phyloP scores from a whole-genome alignment of 1,140 invertebrate genomes.

The Acromyrmex echinatior region DNA sequence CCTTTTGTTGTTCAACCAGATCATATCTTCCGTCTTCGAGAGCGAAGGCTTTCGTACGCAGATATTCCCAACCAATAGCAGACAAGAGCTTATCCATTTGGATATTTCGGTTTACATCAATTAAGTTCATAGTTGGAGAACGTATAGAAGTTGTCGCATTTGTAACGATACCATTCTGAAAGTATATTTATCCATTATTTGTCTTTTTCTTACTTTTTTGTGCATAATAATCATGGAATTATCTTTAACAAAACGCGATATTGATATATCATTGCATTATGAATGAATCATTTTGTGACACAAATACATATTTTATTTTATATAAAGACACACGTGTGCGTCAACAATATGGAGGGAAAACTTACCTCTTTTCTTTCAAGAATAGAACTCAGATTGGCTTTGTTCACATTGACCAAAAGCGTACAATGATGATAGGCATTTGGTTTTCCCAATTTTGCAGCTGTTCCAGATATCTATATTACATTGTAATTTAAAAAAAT shows the following conservation, averaged over 20 bases:
- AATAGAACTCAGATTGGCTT: slow-evolving; percentile 89
- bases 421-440: slow-evolving; percentile 98
- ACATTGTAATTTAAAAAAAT: slow-evolving; percentile 50
- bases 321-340: not conserved
- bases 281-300: not conserved
- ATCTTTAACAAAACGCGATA: slow-evolving; percentile 16
- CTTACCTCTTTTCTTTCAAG: slow-evolving; percentile 90
- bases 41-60: slow-evolving; percentile 90
- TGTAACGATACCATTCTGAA: slow-evolving; percentile 89
- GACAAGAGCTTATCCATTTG: slow-evolving; percentile 90
- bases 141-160: slow-evolving; percentile 94
- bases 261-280: not conserved
- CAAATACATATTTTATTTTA: not conserved
- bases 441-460: slow-evolving; percentile 94
- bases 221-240: not conserved
- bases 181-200: slow-evolving; percentile 5
- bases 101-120: slow-evolving; percentile 90
- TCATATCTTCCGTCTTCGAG: slow-evolving; percentile 90
- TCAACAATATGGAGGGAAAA: not conserved
- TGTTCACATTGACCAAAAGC: slow-evolving; percentile 94
- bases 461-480: slow-evolving; percentile 94
- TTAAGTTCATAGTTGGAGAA: slow-evolving; percentile 93
- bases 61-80: slow-evolving; percentile 93
- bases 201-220: not conserved
- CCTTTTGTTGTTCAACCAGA: slow-evolving; percentile 90